Evolutionary conservation across 2,888 invertebrate genomes (phyloP), one percentile per base, ranked within the genome.

Genomic region (Lepidonotus clava): DNA sequence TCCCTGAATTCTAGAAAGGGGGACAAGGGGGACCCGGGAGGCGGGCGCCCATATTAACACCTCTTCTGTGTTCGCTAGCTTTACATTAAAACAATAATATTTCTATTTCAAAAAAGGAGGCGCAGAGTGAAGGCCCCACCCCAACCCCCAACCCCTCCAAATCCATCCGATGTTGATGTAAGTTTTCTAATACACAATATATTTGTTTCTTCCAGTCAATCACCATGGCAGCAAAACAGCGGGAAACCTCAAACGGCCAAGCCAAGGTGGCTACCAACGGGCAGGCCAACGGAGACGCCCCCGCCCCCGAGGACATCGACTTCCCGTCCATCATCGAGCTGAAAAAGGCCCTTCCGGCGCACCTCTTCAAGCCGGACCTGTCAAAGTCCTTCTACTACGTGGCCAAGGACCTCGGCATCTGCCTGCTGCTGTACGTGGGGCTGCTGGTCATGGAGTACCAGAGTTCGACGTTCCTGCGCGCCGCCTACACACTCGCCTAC

Each of bases 321-420:
- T 90, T 92, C 53, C 93, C 93, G 5, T 88, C 91, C 21, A 89
- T 91, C 46, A 87, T 93, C 6, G 92, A 93, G 61, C 92, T 93
- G 80, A 93, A 92, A 87, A 87, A 87, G 8, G 90, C 88, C 2
- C 83, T 93, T 28, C 93, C 93, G 0, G 87, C 86, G 11, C 89
- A 90, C 40, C 92, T 92, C 77, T 93, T 93, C 87, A 90, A 92
- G 67, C 89, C 92, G 2, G 90, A 71, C n/a, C 61, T 91, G 28
- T 41, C 87, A 0, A 86, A 83, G 24, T 93, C 93, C 4, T 51
- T 93, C 87, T 92, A 91, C 87, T 92, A 91, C 87, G 91, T 90
- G 1, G n/a, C 90, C 14, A 92, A 91, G 84, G 93, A 93, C 86
- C 46, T 91, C 5, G 84, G 89, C 14, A 84, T 91, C n/a, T 88